These are phyloP conservation scores for Hypena proboscidalis DNA, from an alignment of 2,888 invertebrate species.

Conservation along the genomic window DNA sequence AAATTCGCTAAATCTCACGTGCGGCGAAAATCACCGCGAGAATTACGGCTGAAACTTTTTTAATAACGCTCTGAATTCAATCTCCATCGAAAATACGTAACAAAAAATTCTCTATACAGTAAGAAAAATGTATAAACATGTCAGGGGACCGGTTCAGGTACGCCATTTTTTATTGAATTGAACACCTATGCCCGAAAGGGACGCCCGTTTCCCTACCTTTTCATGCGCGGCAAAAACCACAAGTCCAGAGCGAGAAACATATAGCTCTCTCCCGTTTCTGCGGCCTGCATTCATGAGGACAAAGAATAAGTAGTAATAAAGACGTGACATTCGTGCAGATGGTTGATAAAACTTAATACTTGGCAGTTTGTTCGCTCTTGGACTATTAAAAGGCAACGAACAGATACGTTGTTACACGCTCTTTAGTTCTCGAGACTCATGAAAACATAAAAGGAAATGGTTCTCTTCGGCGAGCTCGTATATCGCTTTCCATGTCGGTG, in stretches of 20 bases:
- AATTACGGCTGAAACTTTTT: constrained; percentile 79
- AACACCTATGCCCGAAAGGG: constrained; percentile 78
- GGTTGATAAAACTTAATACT: constrained; percentile 83
- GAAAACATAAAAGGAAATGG: constrained; percentile 81
- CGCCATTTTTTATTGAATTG: constrained; percentile 83
- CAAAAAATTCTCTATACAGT: constrained; percentile 70
- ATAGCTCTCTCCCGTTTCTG: constrained; percentile 50
- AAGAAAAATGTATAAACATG: constrained; percentile 84
- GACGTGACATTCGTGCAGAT: constrained; percentile 84
- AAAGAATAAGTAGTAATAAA: constrained; percentile 84
- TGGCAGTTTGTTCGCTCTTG: constrained; percentile 76
- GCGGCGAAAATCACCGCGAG: constrained; percentile 66
- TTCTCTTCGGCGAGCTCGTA: constrained; percentile 67
- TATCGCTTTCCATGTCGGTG: constrained; percentile 72
- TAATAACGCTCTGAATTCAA: constrained; percentile 80
- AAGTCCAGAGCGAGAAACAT: constrained; percentile 56
- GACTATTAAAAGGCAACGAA: constrained; percentile 78
- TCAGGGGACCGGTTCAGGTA: constrained; percentile 82
- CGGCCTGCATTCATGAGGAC: constrained; percentile 76
- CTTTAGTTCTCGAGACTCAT: constrained; percentile 77
- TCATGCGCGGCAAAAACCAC: constrained; percentile 59
- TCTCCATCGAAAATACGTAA: constrained; percentile 80
- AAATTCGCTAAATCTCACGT: constrained; percentile 56
- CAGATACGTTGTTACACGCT: constrained; percentile 80
- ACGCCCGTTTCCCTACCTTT: constrained; percentile 65